phyloP scores from a whole-genome alignment of 2,113 vertebrate genomes.

The Pleuronectes platessa region DNA sequence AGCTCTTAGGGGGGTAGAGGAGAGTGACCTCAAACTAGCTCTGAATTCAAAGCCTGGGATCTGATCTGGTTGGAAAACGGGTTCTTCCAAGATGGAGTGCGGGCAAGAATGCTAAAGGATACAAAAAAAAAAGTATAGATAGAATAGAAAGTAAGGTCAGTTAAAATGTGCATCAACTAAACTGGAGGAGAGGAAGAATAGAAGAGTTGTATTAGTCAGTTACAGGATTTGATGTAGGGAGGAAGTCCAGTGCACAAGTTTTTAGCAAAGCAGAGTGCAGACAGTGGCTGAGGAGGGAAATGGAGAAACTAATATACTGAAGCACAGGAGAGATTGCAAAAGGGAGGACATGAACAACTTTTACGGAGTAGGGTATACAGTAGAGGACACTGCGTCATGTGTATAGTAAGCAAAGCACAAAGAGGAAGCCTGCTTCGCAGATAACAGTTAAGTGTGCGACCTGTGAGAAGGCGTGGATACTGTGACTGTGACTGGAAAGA shows the following conservation, averaged over 20 bases:
- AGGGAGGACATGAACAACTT: slow-evolving; percentile 33
- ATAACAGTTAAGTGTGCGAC: slow-evolving; percentile 14
- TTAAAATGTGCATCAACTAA: not conserved
- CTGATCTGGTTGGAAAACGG: slow-evolving; percentile 30
- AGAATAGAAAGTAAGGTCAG: not conserved
- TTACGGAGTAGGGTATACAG: slow-evolving; percentile 13
- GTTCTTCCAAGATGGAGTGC: slow-evolving; percentile 12
- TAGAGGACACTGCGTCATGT: slow-evolving; percentile 6
- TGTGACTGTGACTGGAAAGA: slow-evolving; percentile 10
- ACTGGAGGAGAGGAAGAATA: not conserved
- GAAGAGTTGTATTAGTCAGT: not conserved
- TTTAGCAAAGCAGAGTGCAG: slow-evolving; percentile 32
- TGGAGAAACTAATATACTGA: slow-evolving; percentile 24
- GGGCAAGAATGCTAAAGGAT: slow-evolving; percentile 26
- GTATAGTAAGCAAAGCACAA: slow-evolving; percentile 24
- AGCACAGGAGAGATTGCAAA: slow-evolving; percentile 16
- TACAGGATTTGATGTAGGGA: not conserved
- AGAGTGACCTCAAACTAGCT: slow-evolving; percentile 49
- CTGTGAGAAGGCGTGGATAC: slow-evolving; percentile 26
- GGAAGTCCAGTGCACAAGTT: not conserved
- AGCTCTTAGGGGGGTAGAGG: slow-evolving; percentile 16
- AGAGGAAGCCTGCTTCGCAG: slow-evolving; percentile 26
- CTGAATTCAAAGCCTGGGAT: slow-evolving; percentile 23
- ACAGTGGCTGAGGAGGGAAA: slow-evolving; percentile 25
- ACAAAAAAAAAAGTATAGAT: slow-evolving; percentile 1